A percentile compares a stretch with the other conserved stretches of the same genome.
These are phyloP conservation scores for Natrix natrix DNA, from an alignment of 2,797 vertebrate species.

Conservation along the genomic window DNA sequence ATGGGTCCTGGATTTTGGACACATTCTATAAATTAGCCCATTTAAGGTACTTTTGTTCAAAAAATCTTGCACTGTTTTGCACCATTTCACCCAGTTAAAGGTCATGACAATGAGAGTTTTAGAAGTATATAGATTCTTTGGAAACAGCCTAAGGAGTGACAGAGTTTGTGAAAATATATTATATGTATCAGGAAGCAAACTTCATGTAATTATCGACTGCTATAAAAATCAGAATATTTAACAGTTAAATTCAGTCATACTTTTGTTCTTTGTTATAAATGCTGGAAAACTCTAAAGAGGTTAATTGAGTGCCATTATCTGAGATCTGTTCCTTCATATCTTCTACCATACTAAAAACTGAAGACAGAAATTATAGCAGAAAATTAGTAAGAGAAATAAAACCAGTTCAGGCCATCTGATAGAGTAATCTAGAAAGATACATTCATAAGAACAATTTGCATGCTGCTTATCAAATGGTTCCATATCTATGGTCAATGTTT, in stretches of 20 bases:
- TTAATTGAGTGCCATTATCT: not conserved
- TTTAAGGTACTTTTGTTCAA: too few relatives aligned
- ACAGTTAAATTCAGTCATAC: not conserved
- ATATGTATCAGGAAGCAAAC: not conserved
- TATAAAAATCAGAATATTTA: not conserved
- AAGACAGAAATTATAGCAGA: not conserved
- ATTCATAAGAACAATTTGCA: not conserved
- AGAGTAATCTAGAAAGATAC: not conserved
- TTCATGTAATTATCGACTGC: not conserved
- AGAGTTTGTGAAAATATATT: not conserved
- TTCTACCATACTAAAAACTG: not conserved
- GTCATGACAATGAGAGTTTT: too few relatives aligned
- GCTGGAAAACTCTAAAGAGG: not conserved
- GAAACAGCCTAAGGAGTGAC: not conserved
- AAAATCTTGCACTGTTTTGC: too few relatives aligned
- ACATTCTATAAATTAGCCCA: too few relatives aligned
- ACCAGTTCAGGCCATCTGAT: not conserved
- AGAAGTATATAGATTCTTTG: not conserved
- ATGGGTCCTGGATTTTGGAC: too few relatives aligned
- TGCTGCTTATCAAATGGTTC: not conserved
- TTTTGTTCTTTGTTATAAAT: not conserved
- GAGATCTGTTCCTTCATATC: not conserved
- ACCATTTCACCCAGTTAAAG: too few relatives aligned
- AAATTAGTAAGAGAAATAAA: not conserved
- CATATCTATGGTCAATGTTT: not conserved